These are phyloP conservation scores for Tachysurus vachellii DNA, from an alignment of 2,113 vertebrate species.

Conservation along the genomic window DNA sequence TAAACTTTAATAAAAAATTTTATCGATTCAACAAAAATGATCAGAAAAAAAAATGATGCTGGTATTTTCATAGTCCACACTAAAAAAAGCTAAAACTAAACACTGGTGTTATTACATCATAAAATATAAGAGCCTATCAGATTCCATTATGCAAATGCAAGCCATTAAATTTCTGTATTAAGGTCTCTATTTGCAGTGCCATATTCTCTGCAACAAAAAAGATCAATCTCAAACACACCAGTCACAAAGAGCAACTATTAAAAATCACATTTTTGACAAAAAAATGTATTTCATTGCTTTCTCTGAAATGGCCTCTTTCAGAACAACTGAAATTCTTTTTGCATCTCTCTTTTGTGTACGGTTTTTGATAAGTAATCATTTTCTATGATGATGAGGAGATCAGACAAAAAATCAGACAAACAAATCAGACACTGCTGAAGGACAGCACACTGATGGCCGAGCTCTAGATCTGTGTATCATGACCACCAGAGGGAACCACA, in stretches of 20 bases:
- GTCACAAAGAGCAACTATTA: not conserved
- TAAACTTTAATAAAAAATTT: not conserved
- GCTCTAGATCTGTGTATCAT: not conserved
- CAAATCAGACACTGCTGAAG: not conserved
- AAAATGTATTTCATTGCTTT: not conserved
- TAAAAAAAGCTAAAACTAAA: not conserved
- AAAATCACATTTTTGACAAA: not conserved
- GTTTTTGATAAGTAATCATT: not conserved
- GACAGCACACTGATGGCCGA: not conserved
- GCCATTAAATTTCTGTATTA: not conserved
- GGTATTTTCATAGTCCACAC: not conserved
- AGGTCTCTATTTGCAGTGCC: not conserved
- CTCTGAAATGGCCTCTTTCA: not conserved
- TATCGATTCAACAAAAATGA: not conserved
- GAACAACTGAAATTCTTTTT: not conserved
- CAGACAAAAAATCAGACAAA: not conserved
- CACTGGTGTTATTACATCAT: not conserved
- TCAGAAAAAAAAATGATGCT: no score
- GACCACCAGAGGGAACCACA: constrained; percentile 14
- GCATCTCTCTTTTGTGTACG: not conserved
- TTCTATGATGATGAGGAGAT: not conserved
- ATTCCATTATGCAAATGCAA: not conserved
- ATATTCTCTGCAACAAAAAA: not conserved
- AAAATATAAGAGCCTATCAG: not conserved
- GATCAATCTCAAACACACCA: not conserved